Conservation (phyloP, 2,797 vertebrate species). For the Sarcoramphus papa region DNA sequence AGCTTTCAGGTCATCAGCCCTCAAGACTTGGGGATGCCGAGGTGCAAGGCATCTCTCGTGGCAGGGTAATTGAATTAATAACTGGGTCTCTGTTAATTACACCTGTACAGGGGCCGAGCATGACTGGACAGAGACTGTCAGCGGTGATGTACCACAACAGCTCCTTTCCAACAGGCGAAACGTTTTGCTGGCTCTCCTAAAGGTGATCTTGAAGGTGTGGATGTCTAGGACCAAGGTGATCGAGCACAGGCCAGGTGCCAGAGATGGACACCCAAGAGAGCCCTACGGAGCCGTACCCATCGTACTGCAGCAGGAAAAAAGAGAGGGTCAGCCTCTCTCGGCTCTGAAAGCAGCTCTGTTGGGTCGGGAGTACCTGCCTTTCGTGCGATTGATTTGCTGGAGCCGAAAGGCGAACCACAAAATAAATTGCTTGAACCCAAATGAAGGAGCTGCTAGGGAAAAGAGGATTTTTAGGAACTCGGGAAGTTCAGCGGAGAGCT, state of each 20-base stretch:
- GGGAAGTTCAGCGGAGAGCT: not conserved
- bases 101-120: not conserved
- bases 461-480: not conserved
- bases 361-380: not conserved
- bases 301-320: not conserved
- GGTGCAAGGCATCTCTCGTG: not conserved
- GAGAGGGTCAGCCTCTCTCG: not conserved
- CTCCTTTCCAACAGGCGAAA: not conserved
- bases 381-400: rapidly evolving
- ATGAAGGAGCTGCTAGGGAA: not conserved
- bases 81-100: not conserved
- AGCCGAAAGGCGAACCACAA: rapidly evolving
- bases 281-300: not conserved
- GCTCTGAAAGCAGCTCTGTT: not conserved
- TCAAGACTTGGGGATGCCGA: rapidly evolving
- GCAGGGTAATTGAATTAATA: not conserved
- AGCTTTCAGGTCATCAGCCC: not conserved
- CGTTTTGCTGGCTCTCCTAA: not conserved
- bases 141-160: not conserved
- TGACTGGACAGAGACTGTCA: not conserved
- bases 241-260: not conserved
- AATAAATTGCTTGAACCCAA: rapidly evolving
- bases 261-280: rapidly evolving
- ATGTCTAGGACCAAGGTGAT: not conserved
- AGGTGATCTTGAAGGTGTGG: no score